These are phyloP conservation scores for Burhinus bistriatus DNA, from an alignment of 2,113 vertebrate species.

Conservation along the genomic window DNA sequence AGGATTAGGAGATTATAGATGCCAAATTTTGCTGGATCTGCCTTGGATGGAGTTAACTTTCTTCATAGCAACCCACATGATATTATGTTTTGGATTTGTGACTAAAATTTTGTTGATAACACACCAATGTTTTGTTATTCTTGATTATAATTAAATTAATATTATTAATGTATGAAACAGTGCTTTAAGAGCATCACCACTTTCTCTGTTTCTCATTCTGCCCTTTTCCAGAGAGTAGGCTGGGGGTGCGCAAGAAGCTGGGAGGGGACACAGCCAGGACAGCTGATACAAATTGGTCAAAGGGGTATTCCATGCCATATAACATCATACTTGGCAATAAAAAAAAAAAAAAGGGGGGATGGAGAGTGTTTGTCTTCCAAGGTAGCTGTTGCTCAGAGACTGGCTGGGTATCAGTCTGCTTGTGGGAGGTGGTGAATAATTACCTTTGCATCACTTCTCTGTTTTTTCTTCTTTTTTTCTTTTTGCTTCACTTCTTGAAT, in stretches of 20 bases:
- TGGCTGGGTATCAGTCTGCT: neutral
- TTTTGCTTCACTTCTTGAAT: neutral
- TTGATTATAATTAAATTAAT: neutral
- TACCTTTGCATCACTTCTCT: neutral
- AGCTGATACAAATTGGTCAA: neutral
- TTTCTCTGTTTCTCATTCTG: neutral
- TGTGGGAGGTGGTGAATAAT: neutral
- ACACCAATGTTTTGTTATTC: neutral
- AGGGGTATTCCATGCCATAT: neutral
- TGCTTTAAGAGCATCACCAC: neutral
- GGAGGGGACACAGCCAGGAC: neutral
- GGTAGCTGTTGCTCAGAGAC: neutral
- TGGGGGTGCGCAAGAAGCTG: neutral
- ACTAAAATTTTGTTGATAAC: neutral
- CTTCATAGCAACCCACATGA: accelerated
- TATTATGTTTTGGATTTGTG: neutral
- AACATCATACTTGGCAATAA: neutral
- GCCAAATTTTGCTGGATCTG: neutral
- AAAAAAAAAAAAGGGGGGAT: accelerated
- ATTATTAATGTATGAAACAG: neutral
- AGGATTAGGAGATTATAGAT: neutral
- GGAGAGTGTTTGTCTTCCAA: neutral
- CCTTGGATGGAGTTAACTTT: neutral
- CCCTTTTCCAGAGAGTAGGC: neutral
- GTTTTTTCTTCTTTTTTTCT: neutral